Base-by-base conservation (phyloP, 2,888 invertebrate species). In the Cerastis leucographa region DNA sequence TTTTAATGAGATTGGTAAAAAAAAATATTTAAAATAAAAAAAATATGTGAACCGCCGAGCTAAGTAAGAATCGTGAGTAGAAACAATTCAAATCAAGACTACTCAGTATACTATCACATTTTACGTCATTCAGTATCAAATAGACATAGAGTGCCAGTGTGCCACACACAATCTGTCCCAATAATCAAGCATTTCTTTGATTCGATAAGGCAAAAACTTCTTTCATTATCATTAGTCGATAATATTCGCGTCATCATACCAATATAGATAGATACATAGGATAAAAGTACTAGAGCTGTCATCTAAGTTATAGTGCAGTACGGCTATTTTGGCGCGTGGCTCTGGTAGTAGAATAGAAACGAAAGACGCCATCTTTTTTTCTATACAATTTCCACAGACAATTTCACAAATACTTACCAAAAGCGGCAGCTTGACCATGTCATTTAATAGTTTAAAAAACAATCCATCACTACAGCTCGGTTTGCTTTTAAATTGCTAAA, bases 21-120 rank as follows among this genome's bases (percentile, higher is more conserved):
- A n/a, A 64, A 11, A 46, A 66, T 69, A 35, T 29, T 29, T 56
- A 25, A 5, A 80, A 74, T 54, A 67, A 9, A 17, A 29, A 59
- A 17, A 59, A 29, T 25, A 4, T 59, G 19, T 8, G 17, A 25
- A 25, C 35, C 22, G 42, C 44, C n/a, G 14, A 29, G 14, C 17
- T 22, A 65, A 69, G 35, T 74, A 14, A 49, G 46, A 64, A 65
- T 78, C 66, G 44, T 75, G 51, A 61, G 35, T 64, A n/a, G 42
- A 40, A 78, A 71, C 70, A 66, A 73, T 80, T 73, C 25, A 56
- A 44, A 70, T 77, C 69, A 77, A 80, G 68, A 71, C 64, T 66
- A 49, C 51, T 73, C 17, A 49, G 25, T 12, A 67, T 64, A 51
- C 61, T 54, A 64, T 73, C 72, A 66, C 19, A 73, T 81, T 78